A percentile compares a stretch with the other conserved stretches of the same genome.
These are phyloP conservation scores for Drosophila simulans DNA, from an alignment of 1,140 invertebrate species.

Conservation along the genomic window DNA sequence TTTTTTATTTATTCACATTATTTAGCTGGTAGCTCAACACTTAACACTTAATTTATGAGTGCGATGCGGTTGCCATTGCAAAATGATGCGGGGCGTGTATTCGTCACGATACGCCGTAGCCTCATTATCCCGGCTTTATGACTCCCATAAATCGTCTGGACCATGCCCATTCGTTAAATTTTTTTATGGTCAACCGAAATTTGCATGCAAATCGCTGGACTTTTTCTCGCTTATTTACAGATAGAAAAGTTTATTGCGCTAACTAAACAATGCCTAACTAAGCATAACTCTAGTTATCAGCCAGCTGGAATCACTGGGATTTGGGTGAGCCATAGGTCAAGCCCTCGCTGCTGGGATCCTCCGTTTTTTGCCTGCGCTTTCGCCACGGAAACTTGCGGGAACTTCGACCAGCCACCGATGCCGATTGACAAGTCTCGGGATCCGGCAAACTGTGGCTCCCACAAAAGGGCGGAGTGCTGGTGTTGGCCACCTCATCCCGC, in stretches of 20 bases:
- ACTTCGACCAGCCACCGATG: conserved; percentile 6
- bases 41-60: conserved; percentile 71
- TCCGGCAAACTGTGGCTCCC: conserved; percentile 65
- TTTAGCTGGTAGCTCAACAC: conserved; percentile 52
- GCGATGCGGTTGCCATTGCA: conserved; percentile 23
- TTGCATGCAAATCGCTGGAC: conserved; percentile 47
- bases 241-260: conserved; percentile 55
- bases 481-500: conserved; percentile 52
- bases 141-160: conserved; percentile 73
- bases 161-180: conserved; percentile 31
- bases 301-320: conserved; percentile 59
- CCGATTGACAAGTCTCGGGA: conserved; percentile 31
- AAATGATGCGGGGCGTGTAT: conserved; percentile 16
- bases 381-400: conserved; percentile 65
- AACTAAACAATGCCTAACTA: conserved; percentile 58
- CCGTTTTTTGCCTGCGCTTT: conserved; percentile 59
- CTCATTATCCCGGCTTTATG: conserved; percentile 62
- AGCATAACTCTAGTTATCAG: conserved; percentile 13
- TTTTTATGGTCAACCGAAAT: conserved; percentile 60
- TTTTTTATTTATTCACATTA: conserved; percentile 61
- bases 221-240: conserved; percentile 31
- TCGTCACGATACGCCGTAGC: conserved; percentile 58
- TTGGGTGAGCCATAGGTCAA: conserved; percentile 61
- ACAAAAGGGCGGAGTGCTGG: conserved; percentile 13
- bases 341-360: conserved; percentile 21